Evolutionary conservation across 1,140 invertebrate species (phyloP), one percentile per base, ranked within the genome.

Genomic region (Drosophila suzukii): DNA sequence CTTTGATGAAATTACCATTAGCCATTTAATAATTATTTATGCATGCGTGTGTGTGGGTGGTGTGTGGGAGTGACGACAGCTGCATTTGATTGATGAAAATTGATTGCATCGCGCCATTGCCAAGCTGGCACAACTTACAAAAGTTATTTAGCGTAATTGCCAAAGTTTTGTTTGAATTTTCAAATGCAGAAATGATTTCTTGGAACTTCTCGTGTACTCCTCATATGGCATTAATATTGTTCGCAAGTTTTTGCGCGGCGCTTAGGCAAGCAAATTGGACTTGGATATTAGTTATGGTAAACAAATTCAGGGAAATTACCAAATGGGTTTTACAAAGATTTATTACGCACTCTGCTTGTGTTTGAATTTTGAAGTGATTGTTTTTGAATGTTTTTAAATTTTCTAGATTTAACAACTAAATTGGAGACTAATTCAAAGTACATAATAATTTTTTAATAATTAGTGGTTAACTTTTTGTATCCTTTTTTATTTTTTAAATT

Each of bases 111-210:
- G 61, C 72, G 34, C 56, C 36, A 54, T 62, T 56, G 39, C 61
- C 62, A 56, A 67, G 72, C 34, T 65, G 72, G 72, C 70, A 57
- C 71, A 75, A 75, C 71, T 75, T 75, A 63, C 54, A 47, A 66
- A 67, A 76, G 49, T 77, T 77, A 55, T 77, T 74, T 53, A 70
- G 66, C 70, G 56, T 77, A 77, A 66, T 58, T 55, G 61, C 20
- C 41, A 82, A 88, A 85, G 75, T 88, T 85, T 86, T 54, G 50
- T 58, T 60, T 78, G 67, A 76, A 76, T 85, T 63, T 65, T 80
- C 72, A 81, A 81, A 79, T 78, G 44, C 70, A 55, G 70, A 73
- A 73, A 73, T 61, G 55, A 73, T 73, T 73, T 46, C 70, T 54
- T 73, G 41, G 41, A 53, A 73, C 66, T 58, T 71, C 50, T 41